A percentile compares a stretch with the other conserved stretches of the same genome.
These are phyloP conservation scores for Diachasmimorpha longicaudata DNA, from an alignment of 1,140 invertebrate species.

Conservation along the genomic window DNA sequence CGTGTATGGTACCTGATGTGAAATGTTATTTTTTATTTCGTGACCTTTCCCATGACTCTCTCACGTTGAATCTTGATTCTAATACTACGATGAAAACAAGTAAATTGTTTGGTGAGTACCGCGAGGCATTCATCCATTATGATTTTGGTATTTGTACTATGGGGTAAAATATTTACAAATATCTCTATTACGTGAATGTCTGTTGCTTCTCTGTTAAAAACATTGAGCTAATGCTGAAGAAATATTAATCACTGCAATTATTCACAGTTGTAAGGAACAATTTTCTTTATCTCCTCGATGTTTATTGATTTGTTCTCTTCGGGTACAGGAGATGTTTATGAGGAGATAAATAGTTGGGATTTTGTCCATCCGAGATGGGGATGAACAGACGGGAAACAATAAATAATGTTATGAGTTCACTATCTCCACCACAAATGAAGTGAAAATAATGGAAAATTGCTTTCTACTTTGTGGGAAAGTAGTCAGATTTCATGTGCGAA, in stretches of 20 bases:
- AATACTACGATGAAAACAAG: conserved; percentile 2
- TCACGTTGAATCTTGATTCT: neutral
- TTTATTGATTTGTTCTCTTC: neutral
- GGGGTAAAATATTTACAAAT: neutral
- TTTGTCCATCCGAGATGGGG: neutral
- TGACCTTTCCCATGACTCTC: conserved; percentile 50
- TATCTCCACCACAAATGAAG: neutral
- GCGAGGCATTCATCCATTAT: conserved; percentile 1
- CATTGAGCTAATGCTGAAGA: neutral
- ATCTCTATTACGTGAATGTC: neutral
- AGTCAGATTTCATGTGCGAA: neutral
- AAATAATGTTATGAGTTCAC: neutral
- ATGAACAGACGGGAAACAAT: neutral
- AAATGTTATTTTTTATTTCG: conserved; percentile 44
- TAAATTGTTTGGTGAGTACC: conserved; percentile 4
- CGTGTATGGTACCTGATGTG: conserved; percentile 9
- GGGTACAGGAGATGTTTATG: neutral
- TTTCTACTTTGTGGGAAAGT: neutral
- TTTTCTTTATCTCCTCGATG: neutral
- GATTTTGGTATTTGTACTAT: conserved; percentile 2
- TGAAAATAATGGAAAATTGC: neutral
- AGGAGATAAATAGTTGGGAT: neutral
- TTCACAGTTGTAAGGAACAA: neutral
- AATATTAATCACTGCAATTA: neutral
- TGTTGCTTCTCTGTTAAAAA: neutral